phyloP scores from a whole-genome alignment of 2,113 vertebrate genomes.

The Epinephelus cyanopodus region DNA sequence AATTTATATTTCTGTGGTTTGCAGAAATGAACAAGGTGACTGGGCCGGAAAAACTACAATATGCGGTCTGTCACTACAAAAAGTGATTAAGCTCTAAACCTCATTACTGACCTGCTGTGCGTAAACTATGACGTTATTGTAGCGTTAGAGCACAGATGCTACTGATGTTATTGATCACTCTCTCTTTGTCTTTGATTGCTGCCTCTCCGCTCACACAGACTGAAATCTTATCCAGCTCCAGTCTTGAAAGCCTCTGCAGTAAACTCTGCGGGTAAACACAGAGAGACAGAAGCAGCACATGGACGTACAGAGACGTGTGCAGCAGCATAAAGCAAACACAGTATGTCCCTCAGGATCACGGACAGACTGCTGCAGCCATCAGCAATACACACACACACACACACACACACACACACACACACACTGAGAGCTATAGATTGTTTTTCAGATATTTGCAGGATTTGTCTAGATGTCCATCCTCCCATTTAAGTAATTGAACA shows the following conservation, averaged over 20 bases:
- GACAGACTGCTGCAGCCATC: neutral
- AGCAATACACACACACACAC: no score
- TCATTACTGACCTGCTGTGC: neutral
- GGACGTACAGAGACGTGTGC: conserved; percentile 6
- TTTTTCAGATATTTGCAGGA: conserved; percentile 26
- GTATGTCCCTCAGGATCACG: conserved; percentile 2
- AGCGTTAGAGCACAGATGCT: neutral
- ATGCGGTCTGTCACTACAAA: no score
- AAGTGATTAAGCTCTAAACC: neutral
- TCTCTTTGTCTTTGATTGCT: neutral
- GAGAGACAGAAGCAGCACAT: neutral
- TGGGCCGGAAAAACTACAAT: neutral
- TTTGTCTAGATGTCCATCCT: conserved; percentile 22
- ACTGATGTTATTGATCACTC: conserved; percentile 12
- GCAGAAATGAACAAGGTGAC: no score
- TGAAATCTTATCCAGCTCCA: neutral
- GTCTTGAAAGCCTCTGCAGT: neutral
- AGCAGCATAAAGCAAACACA: conserved; percentile 8
- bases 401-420: conserved; percentile 3
- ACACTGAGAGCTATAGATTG: neutral
- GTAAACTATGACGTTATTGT: neutral
- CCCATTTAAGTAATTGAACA: conserved; percentile 1
- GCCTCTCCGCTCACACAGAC: neutral
- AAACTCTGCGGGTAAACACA: neutral
- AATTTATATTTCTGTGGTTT: no score